Conservation (phyloP, 1,140 invertebrate species). For the Euglossa dilemma region DNA sequence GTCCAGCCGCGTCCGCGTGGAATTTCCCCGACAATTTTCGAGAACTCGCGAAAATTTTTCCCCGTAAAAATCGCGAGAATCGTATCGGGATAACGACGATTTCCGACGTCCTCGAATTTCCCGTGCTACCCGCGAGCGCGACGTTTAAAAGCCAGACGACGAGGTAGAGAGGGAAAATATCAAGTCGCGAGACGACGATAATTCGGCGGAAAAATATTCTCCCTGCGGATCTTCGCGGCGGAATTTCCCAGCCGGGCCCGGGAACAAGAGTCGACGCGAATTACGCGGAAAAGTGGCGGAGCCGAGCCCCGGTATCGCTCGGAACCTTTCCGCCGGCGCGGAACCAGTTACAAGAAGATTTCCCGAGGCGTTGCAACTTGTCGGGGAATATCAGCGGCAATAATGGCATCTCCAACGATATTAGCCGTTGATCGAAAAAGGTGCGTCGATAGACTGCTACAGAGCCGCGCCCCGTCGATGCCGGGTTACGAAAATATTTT, state of each 20-base stretch:
- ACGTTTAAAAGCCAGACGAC: background rate
- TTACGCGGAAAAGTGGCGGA: constrained; percentile 40
- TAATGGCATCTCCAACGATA: constrained; percentile 76
- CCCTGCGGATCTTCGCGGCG: constrained; percentile 41
- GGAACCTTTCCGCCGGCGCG: constrained; percentile 35
- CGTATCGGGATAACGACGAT: background rate
- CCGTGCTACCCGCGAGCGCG: background rate
- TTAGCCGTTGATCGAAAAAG: constrained; percentile 63
- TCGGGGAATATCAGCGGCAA: constrained; percentile 72
- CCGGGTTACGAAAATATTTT: background rate
- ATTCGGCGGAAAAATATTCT: constrained; percentile 44
- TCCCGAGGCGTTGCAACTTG: constrained; percentile 61
- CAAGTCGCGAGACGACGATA: constrained; percentile 43
- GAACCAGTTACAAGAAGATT: constrained; percentile 58
- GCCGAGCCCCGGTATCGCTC: constrained; percentile 18
- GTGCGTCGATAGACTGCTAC: background rate
- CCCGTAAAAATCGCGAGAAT: background rate
- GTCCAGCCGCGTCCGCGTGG: constrained; percentile 4
- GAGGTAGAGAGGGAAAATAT: constrained; percentile 10
- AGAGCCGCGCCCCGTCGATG: too few species aligned
- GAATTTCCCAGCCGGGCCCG: constrained; percentile 44
- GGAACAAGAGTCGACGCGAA: constrained; percentile 52
- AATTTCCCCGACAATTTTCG: too few species aligned
- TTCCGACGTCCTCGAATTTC: background rate
- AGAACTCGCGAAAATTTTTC: too few species aligned